These are phyloP conservation scores for Cybosia mesomella DNA, from an alignment of 2,888 invertebrate species.

Conservation along the genomic window DNA sequence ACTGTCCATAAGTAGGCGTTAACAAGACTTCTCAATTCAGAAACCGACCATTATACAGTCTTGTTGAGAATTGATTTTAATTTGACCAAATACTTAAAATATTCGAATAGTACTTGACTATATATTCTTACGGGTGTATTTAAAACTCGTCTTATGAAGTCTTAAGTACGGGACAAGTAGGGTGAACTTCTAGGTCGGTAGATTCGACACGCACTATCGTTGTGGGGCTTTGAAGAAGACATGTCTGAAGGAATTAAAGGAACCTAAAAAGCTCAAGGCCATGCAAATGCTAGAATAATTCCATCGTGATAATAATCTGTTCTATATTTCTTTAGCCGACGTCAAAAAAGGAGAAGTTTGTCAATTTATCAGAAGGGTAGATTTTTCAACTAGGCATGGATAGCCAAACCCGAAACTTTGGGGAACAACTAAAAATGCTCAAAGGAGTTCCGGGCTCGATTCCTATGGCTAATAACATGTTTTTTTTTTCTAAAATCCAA, in stretches of 20 bases:
- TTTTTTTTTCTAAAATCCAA: too few species aligned
- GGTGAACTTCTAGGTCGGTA: slow-evolving; percentile 1
- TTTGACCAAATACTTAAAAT: background rate
- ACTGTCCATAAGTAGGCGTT: too few species aligned
- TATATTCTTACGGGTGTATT: background rate
- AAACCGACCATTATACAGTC: background rate
- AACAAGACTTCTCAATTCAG: too few species aligned
- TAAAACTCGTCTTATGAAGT: slow-evolving; percentile 2
- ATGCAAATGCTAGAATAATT: background rate
- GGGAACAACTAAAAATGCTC: too few species aligned
- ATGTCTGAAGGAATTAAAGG: background rate
- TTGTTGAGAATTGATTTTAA: background rate
- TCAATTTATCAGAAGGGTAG: too few species aligned
- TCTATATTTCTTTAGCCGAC: too few species aligned
- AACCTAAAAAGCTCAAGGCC: background rate
- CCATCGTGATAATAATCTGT: too few species aligned
- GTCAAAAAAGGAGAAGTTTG: too few species aligned
- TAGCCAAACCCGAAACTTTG: too few species aligned
- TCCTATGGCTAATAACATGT: too few species aligned
- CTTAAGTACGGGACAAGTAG: slow-evolving; percentile 7
- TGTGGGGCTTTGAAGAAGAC: background rate
- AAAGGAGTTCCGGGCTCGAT: too few species aligned
- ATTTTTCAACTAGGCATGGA: too few species aligned
- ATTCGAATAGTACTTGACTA: background rate
- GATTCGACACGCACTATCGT: background rate